These are phyloP conservation scores for Drosophila heteroneura DNA, from an alignment of 2,888 invertebrate species.

Conservation along the genomic window DNA sequence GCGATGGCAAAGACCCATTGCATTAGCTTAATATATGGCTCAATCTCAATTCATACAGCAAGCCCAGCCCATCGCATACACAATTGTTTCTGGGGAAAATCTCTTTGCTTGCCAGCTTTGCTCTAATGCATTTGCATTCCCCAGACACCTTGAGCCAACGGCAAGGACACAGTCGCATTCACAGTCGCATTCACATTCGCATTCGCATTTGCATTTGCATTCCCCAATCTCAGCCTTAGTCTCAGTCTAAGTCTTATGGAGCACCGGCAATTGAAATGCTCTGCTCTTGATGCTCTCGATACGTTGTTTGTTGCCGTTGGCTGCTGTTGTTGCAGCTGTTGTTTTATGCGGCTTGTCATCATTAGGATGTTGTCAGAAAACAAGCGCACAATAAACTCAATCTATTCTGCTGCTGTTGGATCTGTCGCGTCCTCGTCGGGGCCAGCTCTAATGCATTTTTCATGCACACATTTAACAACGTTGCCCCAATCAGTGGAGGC, in stretches of 20 bases:
- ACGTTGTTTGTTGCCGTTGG: not conserved
- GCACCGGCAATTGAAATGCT: constrained; percentile 44
- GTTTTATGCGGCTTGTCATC: constrained; percentile 69
- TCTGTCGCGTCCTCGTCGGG: constrained; percentile 19
- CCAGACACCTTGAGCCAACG: constrained; percentile 27
- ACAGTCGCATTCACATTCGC: not conserved
- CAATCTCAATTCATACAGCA: not conserved
- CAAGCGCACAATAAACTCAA: constrained; percentile 61
- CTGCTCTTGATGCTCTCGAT: constrained; percentile 13
- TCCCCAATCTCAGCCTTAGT: not conserved
- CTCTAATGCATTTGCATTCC: constrained; percentile 65
- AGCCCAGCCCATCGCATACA: not conserved
- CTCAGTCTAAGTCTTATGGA: constrained; percentile 17
- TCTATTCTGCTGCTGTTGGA: constrained; percentile 16
- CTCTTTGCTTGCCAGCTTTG: constrained; percentile 48
- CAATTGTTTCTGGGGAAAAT: constrained; percentile 25
- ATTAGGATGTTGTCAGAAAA: constrained; percentile 66
- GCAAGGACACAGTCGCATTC: constrained; percentile 28
- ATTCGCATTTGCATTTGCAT: not conserved
- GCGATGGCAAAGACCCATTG: constrained; percentile 20
- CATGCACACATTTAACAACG: constrained; percentile 71
- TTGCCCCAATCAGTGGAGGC: constrained; percentile 63
- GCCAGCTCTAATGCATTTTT: constrained; percentile 72
- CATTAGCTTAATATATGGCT: constrained; percentile 20
- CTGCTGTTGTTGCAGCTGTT: constrained; percentile 29